Base-by-base conservation (phyloP, 35 echinoderm and acorn worm genomes). In the Diadema setosum region DNA sequence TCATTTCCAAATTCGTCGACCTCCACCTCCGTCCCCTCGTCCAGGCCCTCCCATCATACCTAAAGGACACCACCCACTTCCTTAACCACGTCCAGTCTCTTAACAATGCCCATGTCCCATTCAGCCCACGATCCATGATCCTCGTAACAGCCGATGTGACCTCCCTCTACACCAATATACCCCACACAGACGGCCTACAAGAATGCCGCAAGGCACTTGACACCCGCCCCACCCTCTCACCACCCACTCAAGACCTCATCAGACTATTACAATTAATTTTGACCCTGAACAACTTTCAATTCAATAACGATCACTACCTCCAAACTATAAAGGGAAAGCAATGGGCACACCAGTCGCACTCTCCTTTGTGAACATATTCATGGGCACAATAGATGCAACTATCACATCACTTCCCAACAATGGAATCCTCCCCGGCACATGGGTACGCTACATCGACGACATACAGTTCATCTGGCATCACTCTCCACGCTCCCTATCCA, bases 231-330 rank as follows among this genome's bases (percentile, higher is more conserved):
- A 14, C 46, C 12, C 31, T 26, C n/a, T 2, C 2, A 5, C 2
- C 5, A 52, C 81, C 81, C 15, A 52, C 81, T 0, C 27, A 24
- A 2, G 0, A 83, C 15, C n/a, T 83, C 21, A 83, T 50, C 29
- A 49, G 42, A 49, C 81, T 83, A 18, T 12, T 83, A 6, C 42
- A 83, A 14, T 24, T 55, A 34, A 30, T 61, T 36, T 21, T 85
- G 27, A 65, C 48, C 12, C 57, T 65, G 20, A 85, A 85, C 83
- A 64, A 63, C n/a, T 85, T 35, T 58, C 46, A 85, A 15, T 85
- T 85, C 55, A 85, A 63, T 39, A 58, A n/a, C 45, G 65, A 63
- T 64, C 9, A 85, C 30, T 65, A 40, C 32, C 2, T 39, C 3
- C 83, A 85, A 37, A 63, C 58, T 18, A 2, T 2, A 46, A 42